Conservation (phyloP, 2,888 invertebrate species). For the Patella ulyssiponensis region DNA sequence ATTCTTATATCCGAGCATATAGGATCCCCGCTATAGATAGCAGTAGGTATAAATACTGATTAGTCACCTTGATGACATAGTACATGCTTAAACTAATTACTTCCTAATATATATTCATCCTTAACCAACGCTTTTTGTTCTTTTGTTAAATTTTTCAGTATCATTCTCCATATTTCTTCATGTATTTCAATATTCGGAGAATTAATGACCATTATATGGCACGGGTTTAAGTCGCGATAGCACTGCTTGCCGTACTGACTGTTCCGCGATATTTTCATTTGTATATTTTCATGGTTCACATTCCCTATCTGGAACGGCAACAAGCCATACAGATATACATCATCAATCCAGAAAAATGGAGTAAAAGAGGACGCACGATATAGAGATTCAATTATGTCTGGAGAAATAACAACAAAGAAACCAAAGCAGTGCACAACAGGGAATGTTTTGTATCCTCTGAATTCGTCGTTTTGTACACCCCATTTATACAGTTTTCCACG, state of each 20-base stretch:
- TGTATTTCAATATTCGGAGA: too few species aligned
- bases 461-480: conserved; percentile 53
- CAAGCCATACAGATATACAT: conserved; percentile 51
- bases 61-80: too few species aligned
- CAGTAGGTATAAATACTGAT: too few species aligned
- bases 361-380: conserved; percentile 57
- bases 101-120: too few species aligned
- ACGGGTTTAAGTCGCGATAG: conserved; percentile 39
- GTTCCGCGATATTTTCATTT: conserved; percentile 92
- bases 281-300: conserved; percentile 72
- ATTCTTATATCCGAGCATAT: too few species aligned
- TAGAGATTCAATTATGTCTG: conserved; percentile 57
- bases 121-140: too few species aligned
- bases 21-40: too few species aligned
- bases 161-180: too few species aligned
- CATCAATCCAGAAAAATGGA: conserved; percentile 67
- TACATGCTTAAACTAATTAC: too few species aligned
- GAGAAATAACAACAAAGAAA: conserved; percentile 56
- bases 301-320: conserved; percentile 57
- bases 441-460: conserved; percentile 53
- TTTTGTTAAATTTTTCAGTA: conserved; percentile 18
- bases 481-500: conserved; percentile 50
- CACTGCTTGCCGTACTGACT: conserved; percentile 43
- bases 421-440: conserved; percentile 68
- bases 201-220: conserved; percentile 11